phyloP scores from a whole-genome alignment of 2,888 invertebrate genomes.

The Drosophila barbarae region DNA sequence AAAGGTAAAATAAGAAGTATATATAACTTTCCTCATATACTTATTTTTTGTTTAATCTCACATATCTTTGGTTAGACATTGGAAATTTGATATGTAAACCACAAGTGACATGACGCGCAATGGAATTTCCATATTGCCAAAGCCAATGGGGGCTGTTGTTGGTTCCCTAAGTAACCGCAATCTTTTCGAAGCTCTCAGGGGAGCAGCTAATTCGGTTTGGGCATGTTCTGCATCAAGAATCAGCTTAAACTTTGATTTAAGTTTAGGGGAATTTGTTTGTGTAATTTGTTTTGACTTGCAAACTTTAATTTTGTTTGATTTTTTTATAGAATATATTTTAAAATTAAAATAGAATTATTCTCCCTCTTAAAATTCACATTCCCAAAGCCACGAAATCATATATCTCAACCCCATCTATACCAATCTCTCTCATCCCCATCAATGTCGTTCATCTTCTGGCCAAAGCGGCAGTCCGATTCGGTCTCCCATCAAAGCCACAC shows the following conservation, averaged over 20 bases:
- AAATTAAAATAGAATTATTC: neutral
- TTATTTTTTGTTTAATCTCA: slow-evolving; percentile 35
- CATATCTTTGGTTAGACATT: slow-evolving; percentile 65
- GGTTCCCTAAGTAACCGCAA: slow-evolving; percentile 16
- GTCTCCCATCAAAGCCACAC: slow-evolving; percentile 30
- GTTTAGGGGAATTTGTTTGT: neutral
- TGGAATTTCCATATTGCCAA: slow-evolving; percentile 6
- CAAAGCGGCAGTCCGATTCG: slow-evolving; percentile 14
- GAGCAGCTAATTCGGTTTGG: slow-evolving; percentile 4
- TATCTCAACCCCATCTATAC: neutral
- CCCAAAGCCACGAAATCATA: neutral
- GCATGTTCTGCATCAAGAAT: neutral
- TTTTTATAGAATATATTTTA: neutral
- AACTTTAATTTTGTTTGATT: neutral
- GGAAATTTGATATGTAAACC: slow-evolving; percentile 55
- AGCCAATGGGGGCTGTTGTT: neutral
- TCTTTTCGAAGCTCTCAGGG: neutral
- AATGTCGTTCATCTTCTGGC: slow-evolving; percentile 1
- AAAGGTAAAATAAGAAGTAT: neutral
- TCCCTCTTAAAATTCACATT: neutral
- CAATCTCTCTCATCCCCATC: slow-evolving; percentile 2
- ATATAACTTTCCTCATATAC: neutral
- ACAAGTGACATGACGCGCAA: slow-evolving; percentile 30
- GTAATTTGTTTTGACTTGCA: neutral
- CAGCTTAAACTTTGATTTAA: neutral